A percentile compares a stretch with the other conserved stretches of the same genome.
These are phyloP conservation scores for Reinhardtius hippoglossoides DNA, from an alignment of 2,113 vertebrate genomes.

Conservation along the genomic window DNA sequence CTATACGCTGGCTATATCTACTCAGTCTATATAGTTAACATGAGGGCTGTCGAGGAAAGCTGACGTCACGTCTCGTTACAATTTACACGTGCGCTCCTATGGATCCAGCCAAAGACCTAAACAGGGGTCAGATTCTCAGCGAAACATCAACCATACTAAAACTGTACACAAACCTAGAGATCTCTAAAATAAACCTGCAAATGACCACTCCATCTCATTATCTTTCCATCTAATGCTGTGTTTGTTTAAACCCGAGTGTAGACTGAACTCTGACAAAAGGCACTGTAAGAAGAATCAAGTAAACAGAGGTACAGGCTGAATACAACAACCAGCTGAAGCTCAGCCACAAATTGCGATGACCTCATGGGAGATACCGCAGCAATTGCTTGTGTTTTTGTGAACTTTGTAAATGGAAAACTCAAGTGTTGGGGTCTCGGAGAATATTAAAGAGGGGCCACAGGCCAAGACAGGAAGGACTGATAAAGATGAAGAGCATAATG, in stretches of 20 bases:
- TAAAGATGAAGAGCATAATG: slow-evolving; percentile 28
- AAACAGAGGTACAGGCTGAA: slow-evolving; percentile 7
- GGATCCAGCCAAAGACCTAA: not conserved
- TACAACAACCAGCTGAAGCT: slow-evolving; percentile 25
- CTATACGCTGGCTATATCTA: not conserved
- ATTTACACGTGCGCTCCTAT: not conserved
- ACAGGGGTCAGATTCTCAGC: not conserved
- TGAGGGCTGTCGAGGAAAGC: slow-evolving; percentile 19
- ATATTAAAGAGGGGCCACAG: slow-evolving; percentile 14
- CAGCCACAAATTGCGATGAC: slow-evolving; percentile 34
- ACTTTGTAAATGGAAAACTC: slow-evolving; percentile 47
- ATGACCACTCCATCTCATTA: not conserved
- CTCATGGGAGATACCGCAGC: slow-evolving; percentile 53
- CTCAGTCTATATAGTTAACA: slow-evolving; percentile 13
- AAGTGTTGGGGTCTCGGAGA: slow-evolving; percentile 19
- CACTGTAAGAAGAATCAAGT: not conserved
- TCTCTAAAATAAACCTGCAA: not conserved
- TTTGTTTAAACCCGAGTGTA: not conserved
- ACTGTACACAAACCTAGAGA: not conserved
- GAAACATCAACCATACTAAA: not conserved
- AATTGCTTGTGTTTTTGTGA: slow-evolving; percentile 38
- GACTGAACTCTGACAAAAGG: not conserved
- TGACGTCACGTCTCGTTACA: slow-evolving; percentile 13
- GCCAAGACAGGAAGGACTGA: slow-evolving; percentile 32
- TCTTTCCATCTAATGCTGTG: not conserved